phyloP scores from a whole-genome alignment of 2,797 vertebrate genomes.

The Anguilla obscura region DNA sequence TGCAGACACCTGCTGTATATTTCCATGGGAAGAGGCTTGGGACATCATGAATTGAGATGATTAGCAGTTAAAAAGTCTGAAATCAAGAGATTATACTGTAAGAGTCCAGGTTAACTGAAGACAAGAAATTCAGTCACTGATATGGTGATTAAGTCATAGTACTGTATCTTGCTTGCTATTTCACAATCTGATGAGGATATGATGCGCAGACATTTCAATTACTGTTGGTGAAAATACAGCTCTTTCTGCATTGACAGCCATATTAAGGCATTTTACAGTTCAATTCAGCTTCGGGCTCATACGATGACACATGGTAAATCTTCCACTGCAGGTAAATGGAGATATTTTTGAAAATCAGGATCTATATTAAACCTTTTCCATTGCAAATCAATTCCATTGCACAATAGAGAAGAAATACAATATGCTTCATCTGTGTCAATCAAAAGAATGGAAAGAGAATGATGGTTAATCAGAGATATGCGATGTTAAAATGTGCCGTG shows the following conservation, averaged over 20 bases:
- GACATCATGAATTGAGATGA: neutral
- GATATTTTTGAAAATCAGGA: neutral
- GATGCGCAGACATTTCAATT: neutral
- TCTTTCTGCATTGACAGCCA: neutral
- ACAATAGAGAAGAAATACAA: neutral
- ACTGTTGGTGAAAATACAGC: slow-evolving; percentile 17
- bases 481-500: neutral
- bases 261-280: neutral
- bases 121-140: slow-evolving; percentile 14
- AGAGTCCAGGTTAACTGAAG: slow-evolving; percentile 18
- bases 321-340: neutral
- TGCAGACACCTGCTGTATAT: neutral
- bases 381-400: neutral
- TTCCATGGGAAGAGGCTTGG: neutral
- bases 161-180: neutral
- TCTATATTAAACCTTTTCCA: neutral
- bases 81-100: slow-evolving; percentile 19
- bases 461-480: neutral
- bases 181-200: slow-evolving; percentile 15
- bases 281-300: neutral
- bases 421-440: neutral
- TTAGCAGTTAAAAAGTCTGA: neutral
- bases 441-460: neutral
- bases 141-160: slow-evolving; percentile 25
- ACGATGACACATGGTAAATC: neutral